Evolutionary conservation across 2,888 invertebrate species (phyloP).

Genomic region (Caradrina clavipalpis): DNA sequence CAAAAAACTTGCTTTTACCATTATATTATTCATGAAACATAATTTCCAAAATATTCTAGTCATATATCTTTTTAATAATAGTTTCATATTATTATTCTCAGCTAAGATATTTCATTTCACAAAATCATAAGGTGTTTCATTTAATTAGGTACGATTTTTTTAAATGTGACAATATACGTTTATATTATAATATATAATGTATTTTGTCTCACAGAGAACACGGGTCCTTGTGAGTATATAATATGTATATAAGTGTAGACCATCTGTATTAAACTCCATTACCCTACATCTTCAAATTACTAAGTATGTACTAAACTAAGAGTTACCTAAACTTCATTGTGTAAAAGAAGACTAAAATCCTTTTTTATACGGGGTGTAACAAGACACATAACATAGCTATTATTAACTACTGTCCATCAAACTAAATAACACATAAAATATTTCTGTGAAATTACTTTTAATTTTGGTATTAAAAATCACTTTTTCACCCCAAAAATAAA

Average conservation of each 20-base stretch:
- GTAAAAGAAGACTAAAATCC: slow-evolving; percentile 11
- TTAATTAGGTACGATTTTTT: slow-evolving; percentile 17
- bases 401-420: no score
- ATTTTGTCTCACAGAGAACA: slow-evolving; percentile 89
- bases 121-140: slow-evolving; percentile 25
- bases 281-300: background rate
- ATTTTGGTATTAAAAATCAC: no score
- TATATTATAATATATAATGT: slow-evolving; percentile 75
- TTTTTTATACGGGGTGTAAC: background rate
- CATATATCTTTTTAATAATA: background rate
- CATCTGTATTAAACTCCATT: slow-evolving; percentile 70
- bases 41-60: background rate
- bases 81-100: no score
- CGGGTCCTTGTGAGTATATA: slow-evolving; percentile 89
- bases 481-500: no score
- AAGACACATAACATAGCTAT: no score
- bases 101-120: background rate
- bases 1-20: slow-evolving; percentile 17
- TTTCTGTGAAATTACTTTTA: no score
- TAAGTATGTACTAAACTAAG: slow-evolving; percentile 8
- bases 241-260: slow-evolving; percentile 67
- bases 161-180: slow-evolving; percentile 47
- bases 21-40: slow-evolving; percentile 22
- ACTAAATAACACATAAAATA: no score
- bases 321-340: background rate